Percentiles rank a stretch among this genome's conserved stretches.
These are phyloP conservation scores for Melanotaenia nigrans DNA, from an alignment of 2,797 vertebrate genomes.

Conservation along the genomic window DNA sequence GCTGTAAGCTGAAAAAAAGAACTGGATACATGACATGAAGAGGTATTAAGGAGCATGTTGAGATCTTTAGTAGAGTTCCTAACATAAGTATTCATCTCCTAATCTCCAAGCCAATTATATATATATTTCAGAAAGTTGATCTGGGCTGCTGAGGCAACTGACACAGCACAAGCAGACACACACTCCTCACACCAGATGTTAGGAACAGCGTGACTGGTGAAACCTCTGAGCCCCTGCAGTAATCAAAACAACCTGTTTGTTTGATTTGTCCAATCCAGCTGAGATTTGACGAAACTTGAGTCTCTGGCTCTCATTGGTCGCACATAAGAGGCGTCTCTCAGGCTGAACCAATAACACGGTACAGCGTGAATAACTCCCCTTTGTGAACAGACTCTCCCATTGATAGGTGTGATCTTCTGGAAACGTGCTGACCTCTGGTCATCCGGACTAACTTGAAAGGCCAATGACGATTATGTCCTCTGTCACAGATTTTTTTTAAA, in stretches of 20 bases:
- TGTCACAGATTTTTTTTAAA: slow-evolving; percentile 17
- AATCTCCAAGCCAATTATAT: slow-evolving; percentile 5
- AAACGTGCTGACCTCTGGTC: slow-evolving; percentile 43
- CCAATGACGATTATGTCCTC: slow-evolving; percentile 22
- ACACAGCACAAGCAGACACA: slow-evolving; percentile 12
- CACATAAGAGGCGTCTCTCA: slow-evolving; percentile 59
- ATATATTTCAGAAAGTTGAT: slow-evolving; percentile 32
- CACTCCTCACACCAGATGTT: slow-evolving; percentile 57
- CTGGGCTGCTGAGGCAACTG: slow-evolving; percentile 39
- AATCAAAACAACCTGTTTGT: slow-evolving; percentile 58
- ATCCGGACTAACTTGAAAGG: slow-evolving; percentile 17
- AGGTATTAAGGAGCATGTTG: not conserved
- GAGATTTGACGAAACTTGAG: slow-evolving; percentile 25
- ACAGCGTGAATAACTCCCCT: slow-evolving; percentile 52
- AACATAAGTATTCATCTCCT: not conserved
- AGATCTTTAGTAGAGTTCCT: slow-evolving; percentile 2
- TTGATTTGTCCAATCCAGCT: slow-evolving; percentile 38
- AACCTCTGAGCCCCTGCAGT: slow-evolving; percentile 18
- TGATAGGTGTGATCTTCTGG: slow-evolving; percentile 27
- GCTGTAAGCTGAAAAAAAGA: not conserved
- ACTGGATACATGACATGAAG: not conserved
- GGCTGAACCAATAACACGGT: slow-evolving; percentile 65
- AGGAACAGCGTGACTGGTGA: slow-evolving; percentile 32
- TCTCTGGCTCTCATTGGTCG: slow-evolving; percentile 61
- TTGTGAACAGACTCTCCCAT: slow-evolving; percentile 32